Conservation (phyloP, 2,797 vertebrate genomes). For the Clarias pachynema region DNA sequence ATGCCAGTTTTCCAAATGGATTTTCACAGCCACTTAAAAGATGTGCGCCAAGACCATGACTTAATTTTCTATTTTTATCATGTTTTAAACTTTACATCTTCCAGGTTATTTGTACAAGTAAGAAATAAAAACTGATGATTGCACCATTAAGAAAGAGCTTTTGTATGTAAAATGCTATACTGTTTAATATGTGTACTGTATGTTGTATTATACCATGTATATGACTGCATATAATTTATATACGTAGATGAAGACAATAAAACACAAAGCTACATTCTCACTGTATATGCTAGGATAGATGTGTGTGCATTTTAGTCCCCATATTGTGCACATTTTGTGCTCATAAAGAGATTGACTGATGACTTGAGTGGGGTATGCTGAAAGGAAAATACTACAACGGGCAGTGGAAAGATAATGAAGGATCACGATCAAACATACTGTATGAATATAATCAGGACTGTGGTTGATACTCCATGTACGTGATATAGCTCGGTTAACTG, state of each 20-base stretch:
- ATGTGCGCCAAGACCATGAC: background rate
- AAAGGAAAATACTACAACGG: conserved; percentile 8
- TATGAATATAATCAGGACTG: conserved; percentile 35
- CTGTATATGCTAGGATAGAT: conserved; percentile 32
- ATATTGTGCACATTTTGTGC: conserved; percentile 16
- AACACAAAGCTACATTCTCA: conserved; percentile 67
- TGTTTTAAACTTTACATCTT: conserved; percentile 13
- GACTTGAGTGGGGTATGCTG: conserved; percentile 1
- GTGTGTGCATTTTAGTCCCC: background rate
- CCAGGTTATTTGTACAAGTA: conserved; percentile 1
- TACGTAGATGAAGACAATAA: conserved; percentile 54
- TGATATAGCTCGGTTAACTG: conserved; percentile 2
- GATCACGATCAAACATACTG: background rate
- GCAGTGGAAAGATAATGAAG: background rate
- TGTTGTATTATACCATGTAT: conserved; percentile 56
- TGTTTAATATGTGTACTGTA: conserved; percentile 55
- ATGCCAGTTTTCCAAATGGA: background rate
- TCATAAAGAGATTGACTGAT: conserved; percentile 11
- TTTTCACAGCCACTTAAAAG: conserved; percentile 1
- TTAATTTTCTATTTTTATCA: background rate
- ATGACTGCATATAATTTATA: conserved; percentile 59
- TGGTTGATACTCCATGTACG: conserved; percentile 18
- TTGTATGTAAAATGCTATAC: conserved; percentile 74
- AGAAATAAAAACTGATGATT: conserved; percentile 3
- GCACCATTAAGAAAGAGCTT: conserved; percentile 39